Conservation (phyloP, 2,113 vertebrate species). For the Daphoenositta chrysoptera region DNA sequence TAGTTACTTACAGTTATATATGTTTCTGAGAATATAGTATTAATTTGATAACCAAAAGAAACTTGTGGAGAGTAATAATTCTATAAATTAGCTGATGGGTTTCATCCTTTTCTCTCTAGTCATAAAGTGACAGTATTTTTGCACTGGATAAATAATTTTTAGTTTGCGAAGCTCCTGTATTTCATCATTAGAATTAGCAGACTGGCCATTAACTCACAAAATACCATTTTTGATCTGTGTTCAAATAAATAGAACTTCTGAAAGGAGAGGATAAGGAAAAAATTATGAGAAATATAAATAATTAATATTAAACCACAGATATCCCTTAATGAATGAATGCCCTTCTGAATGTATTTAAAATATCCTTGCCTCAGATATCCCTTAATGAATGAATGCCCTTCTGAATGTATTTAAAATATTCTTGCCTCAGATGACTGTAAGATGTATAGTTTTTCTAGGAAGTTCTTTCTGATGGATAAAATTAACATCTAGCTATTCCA, state of each 20-base stretch:
- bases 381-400: background rate
- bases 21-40: background rate
- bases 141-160: background rate
- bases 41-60: background rate
- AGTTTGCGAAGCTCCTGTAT: background rate
- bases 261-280: background rate
- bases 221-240: background rate
- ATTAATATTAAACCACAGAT: background rate
- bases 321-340: background rate
- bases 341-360: background rate
- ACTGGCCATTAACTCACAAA: background rate
- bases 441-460: background rate
- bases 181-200: background rate
- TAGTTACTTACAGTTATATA: background rate
- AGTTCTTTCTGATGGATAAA: background rate
- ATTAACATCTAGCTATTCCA: background rate
- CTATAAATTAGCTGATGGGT: background rate
- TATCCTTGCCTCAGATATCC: too few relatives aligned
- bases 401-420: background rate
- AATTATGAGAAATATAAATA: background rate
- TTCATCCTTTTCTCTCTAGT: background rate
- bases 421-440: background rate
- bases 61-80: background rate
- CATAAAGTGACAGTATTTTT: background rate
- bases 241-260: background rate